Conservation (phyloP, 2,113 vertebrate genomes). For the Pampusana beccarii region DNA sequence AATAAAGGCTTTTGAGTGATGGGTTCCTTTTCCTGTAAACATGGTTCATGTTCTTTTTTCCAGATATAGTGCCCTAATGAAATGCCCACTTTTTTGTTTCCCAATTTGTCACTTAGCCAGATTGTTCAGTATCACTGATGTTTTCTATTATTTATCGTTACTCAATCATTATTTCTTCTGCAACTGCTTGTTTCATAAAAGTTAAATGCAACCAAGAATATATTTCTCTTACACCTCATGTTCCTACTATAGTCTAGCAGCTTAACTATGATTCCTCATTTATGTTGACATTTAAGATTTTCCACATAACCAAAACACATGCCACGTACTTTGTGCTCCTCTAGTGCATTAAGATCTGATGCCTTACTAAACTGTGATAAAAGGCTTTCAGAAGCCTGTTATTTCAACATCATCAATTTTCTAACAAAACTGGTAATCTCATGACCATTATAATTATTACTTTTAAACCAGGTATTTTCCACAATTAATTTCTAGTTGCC, state of each 20-base stretch:
- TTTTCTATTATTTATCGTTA: background rate
- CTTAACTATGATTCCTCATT: background rate
- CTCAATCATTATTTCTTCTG: background rate
- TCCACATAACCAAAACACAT: background rate
- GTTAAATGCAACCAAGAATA: background rate
- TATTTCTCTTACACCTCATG: background rate
- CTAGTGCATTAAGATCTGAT: background rate
- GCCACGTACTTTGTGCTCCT: background rate
- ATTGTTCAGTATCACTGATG: background rate
- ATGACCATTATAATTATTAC: background rate
- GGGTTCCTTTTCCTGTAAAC: background rate
- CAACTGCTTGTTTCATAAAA: background rate
- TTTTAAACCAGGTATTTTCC: background rate
- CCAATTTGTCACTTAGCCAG: background rate
- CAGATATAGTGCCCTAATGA: background rate
- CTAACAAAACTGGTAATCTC: background rate
- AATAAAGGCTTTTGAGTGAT: background rate
- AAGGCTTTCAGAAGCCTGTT: background rate
- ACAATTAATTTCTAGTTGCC: background rate
- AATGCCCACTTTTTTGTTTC: background rate
- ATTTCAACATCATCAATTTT: background rate
- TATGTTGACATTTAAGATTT: background rate
- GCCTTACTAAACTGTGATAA: background rate
- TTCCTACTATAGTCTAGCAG: background rate
- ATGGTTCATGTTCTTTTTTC: background rate